A percentile compares a stretch with the other conserved stretches of the same genome.
These are phyloP conservation scores for Steatornis caripensis DNA, from an alignment of 2,113 vertebrate species.

Conservation along the genomic window DNA sequence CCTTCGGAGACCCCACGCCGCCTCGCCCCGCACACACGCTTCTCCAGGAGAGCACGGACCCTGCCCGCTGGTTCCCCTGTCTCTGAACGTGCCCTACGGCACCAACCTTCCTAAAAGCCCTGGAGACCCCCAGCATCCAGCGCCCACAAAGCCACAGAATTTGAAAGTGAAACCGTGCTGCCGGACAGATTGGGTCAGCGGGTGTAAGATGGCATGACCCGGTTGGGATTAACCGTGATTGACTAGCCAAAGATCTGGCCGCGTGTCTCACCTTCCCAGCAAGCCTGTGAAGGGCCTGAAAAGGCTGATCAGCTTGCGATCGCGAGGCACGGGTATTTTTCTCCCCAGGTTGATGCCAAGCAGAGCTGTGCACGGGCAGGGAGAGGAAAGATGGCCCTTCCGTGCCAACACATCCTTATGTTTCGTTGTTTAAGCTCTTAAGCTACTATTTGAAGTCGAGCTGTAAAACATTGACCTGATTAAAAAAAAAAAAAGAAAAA, in stretches of 20 bases:
- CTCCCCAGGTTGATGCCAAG: background rate
- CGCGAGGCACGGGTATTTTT: background rate
- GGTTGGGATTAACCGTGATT: too few relatives aligned
- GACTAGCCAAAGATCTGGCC: background rate
- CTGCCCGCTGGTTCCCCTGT: accelerated
- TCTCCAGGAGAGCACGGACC: background rate
- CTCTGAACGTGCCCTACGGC: accelerated
- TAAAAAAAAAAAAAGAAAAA: background rate
- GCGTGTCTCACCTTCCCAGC: accelerated
- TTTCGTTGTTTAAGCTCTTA: constrained; percentile 44
- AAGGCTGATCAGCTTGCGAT: background rate
- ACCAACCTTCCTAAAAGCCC: background rate
- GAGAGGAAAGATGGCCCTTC: background rate
- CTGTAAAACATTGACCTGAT: constrained; percentile 47
- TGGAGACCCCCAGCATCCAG: accelerated
- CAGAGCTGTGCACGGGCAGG: background rate
- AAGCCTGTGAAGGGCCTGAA: background rate
- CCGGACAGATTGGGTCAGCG: accelerated
- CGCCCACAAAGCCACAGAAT: accelerated
- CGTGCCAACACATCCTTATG: background rate
- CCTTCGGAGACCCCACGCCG: background rate
- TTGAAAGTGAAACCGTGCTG: background rate
- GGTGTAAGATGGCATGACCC: background rate
- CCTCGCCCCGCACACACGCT: background rate
- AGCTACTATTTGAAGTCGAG: constrained; percentile 31